A percentile compares a stretch with the other conserved stretches of the same genome.
phyloP scores from a whole-genome alignment of 37 sponge, comb jelly and placozoan species.

The Cliona cf. orientalis region DNA sequence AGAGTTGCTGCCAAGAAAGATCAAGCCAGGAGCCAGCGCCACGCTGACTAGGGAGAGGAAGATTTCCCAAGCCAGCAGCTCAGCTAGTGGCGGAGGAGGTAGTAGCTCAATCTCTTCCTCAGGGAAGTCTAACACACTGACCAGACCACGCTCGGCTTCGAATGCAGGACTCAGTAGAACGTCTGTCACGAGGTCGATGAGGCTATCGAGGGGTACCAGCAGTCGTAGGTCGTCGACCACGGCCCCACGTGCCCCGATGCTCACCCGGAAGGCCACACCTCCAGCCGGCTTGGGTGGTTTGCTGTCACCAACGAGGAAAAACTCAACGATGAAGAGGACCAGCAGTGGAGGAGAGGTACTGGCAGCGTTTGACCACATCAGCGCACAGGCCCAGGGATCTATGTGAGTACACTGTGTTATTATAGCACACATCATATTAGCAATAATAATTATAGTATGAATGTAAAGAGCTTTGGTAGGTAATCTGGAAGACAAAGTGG shows the following conservation, averaged over 20 bases:
- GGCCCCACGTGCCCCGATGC: too few species aligned
- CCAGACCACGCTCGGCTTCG: neutral
- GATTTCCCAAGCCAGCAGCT: neutral
- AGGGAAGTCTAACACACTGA: neutral
- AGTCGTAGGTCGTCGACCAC: too few species aligned
- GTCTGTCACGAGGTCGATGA: neutral
- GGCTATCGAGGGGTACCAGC: too few species aligned
- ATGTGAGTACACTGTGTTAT: conserved; percentile 19
- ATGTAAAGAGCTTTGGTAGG: too few species aligned
- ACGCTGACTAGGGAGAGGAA: conserved; percentile 6
- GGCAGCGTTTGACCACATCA: conserved; percentile 51
- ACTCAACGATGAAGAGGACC: conserved; percentile 37
- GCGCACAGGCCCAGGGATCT: conserved; percentile 30
- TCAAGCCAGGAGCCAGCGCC: conserved; percentile 4
- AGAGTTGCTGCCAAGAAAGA: neutral
- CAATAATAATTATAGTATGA: neutral
- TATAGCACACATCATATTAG: neutral
- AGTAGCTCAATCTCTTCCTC: conserved; percentile 2
- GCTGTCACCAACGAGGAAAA: neutral
- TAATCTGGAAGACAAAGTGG: too few species aligned
- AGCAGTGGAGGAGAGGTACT: conserved; percentile 20
- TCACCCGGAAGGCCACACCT: neutral
- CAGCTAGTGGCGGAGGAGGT: neutral
- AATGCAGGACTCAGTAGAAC: neutral
- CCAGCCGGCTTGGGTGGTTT: neutral